These are phyloP conservation scores for Chionodraco myersi DNA, from an alignment of 2,113 vertebrate genomes.

Conservation along the genomic window DNA sequence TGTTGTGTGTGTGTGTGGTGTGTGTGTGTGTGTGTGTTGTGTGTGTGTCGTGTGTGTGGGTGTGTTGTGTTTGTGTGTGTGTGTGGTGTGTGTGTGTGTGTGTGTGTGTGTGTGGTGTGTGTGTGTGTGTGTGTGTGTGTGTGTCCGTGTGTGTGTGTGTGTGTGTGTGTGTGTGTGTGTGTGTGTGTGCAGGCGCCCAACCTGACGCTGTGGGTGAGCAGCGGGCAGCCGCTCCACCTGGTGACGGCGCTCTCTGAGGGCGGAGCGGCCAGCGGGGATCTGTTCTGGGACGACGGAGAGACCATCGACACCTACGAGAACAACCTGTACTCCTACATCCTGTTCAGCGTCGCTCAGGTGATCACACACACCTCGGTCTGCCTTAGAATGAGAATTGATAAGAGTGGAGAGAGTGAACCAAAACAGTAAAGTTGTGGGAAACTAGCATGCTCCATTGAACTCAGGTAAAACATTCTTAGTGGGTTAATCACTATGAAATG, in stretches of 20 bases:
- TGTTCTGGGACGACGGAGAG: slow-evolving; percentile 91
- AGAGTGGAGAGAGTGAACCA: not conserved
- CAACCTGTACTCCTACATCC: slow-evolving; percentile 83
- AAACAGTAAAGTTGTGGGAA: not conserved
- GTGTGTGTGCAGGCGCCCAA: slow-evolving; percentile 81
- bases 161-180: no score
- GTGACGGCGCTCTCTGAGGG: slow-evolving; percentile 79
- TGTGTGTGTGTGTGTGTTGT: not conserved
- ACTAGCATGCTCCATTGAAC: not conserved
- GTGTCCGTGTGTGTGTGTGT: no score
- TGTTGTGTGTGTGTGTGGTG: not conserved
- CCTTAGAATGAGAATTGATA: no score
- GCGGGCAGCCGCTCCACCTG: slow-evolving; percentile 85
- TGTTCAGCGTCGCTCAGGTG: slow-evolving; percentile 86
- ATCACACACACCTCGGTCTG: not conserved
- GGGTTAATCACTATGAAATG: not conserved
- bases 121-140: not conserved
- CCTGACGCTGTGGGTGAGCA: slow-evolving; percentile 82
- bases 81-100: no score
- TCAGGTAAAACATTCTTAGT: not conserved
- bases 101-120: not conserved
- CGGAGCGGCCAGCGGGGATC: slow-evolving; percentile 83
- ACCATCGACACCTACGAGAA: slow-evolving; percentile 86
- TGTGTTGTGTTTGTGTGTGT: no score
- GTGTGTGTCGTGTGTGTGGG: not conserved